Percentiles rank a stretch among this genome's conserved stretches.
Conservation (phyloP, 2,797 vertebrate genomes). For the Pipistrellus nathusii region DNA sequence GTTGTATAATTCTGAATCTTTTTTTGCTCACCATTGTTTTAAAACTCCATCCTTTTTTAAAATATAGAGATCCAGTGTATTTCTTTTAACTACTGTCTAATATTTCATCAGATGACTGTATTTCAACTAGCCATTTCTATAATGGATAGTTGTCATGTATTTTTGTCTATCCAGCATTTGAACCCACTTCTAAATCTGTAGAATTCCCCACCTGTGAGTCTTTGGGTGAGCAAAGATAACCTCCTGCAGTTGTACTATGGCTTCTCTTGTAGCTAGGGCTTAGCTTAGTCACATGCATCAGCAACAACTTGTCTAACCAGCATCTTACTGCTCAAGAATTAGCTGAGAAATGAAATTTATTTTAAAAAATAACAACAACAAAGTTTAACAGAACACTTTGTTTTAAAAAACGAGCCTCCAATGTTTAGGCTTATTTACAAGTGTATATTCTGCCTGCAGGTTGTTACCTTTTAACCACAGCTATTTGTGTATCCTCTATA, state of each 20-base stretch:
- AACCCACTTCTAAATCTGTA: not conserved
- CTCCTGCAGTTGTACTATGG: not conserved
- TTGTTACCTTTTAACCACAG: not conserved
- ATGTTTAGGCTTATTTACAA: not conserved
- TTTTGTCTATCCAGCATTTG: not conserved
- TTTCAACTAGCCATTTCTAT: not conserved
- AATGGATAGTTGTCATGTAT: not conserved
- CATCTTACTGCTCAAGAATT: not conserved
- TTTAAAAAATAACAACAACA: not conserved
- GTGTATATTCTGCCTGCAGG: not conserved
- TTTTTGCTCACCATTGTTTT: not conserved
- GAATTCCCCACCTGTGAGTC: not conserved
- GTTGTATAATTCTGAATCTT: not conserved
- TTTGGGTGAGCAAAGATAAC: not conserved
- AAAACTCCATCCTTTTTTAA: not conserved
- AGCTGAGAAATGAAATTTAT: conserved; percentile 26
- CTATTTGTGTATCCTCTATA: conserved; percentile 11
- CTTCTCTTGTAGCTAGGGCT: not conserved
- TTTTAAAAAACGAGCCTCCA: not conserved
- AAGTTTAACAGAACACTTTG: conserved; percentile 33
- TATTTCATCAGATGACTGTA: not conserved
- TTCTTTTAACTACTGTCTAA: conserved; percentile 33
- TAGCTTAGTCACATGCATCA: rapidly evolving
- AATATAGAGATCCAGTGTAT: not conserved
- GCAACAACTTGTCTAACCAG: not conserved